phyloP scores from a whole-genome alignment of 2,888 invertebrate species.

The Kryphioiulus occultus region DNA sequence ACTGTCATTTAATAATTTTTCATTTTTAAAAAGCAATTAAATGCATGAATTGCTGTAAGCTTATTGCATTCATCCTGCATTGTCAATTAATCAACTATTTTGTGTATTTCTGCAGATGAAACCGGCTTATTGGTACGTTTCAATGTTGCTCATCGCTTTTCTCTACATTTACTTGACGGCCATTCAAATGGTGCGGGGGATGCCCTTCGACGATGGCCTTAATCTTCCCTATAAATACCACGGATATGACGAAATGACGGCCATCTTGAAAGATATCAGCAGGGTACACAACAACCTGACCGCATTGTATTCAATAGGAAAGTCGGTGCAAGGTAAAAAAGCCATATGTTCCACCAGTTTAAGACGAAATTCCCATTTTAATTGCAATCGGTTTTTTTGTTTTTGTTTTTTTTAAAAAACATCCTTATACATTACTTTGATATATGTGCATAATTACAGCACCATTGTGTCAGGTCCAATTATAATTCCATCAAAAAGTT shows the following conservation, averaged over 20 bases:
- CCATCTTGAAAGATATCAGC: slow-evolving; percentile 80
- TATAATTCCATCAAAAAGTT: too few species aligned
- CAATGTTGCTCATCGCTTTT: slow-evolving; percentile 60
- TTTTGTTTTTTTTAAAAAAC: too few species aligned
- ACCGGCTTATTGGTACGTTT: slow-evolving; percentile 61
- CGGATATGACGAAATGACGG: slow-evolving; percentile 83
- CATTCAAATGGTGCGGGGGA: slow-evolving; percentile 60
- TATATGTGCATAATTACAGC: too few species aligned
- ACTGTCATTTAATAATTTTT: too few species aligned
- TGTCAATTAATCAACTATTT: neutral
- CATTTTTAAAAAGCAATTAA: too few species aligned
- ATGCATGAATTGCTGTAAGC: too few species aligned
- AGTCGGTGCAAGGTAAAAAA: slow-evolving; percentile 82
- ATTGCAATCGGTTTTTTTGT: too few species aligned
- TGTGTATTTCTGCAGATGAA: slow-evolving; percentile 57
- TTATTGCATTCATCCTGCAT: too few species aligned
- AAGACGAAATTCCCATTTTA: neutral
- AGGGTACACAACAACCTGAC: slow-evolving; percentile 84
- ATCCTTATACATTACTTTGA: too few species aligned
- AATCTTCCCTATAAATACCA: slow-evolving; percentile 76
- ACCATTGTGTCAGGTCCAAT: too few species aligned
- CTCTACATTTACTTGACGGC: slow-evolving; percentile 61
- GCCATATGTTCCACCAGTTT: neutral
- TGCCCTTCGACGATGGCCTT: neutral
- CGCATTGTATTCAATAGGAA: slow-evolving; percentile 90